Conservation (phyloP, 2,888 invertebrate species). For the Epistrophe eligans region DNA sequence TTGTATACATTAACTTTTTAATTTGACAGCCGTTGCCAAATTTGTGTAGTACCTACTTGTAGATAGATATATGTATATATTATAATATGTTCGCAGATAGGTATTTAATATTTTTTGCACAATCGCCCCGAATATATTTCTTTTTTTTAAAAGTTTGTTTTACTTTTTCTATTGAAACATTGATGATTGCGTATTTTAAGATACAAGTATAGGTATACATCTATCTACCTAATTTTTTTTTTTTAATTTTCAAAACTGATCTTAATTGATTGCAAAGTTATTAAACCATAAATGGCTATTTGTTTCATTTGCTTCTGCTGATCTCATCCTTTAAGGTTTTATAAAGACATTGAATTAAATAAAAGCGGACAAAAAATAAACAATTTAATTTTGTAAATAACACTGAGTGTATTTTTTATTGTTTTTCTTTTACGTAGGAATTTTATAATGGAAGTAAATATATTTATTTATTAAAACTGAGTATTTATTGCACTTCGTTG, state of each 20-base stretch:
- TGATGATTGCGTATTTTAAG: conserved; percentile 18
- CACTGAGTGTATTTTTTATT: conserved; percentile 7
- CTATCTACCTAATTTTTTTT: neutral
- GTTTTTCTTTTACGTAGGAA: conserved; percentile 24
- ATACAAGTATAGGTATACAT: neutral
- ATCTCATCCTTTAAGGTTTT: conserved; percentile 69
- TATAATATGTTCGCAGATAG: conserved; percentile 3
- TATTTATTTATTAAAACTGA: conserved; percentile 46
- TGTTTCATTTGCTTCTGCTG: conserved; percentile 61
- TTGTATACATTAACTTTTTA: conserved; percentile 72
- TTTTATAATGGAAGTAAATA: neutral
- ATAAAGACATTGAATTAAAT: conserved; percentile 29
- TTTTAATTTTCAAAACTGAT: conserved; percentile 46
- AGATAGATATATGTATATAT: neutral
- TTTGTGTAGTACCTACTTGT: conserved; percentile 21
- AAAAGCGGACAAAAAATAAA: neutral
- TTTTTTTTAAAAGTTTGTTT: neutral
- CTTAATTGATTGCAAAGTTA: conserved; percentile 60
- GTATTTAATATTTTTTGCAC: conserved; percentile 63
- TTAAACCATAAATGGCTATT: conserved; percentile 65
- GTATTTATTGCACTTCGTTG: conserved; percentile 68
- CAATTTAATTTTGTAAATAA: neutral
- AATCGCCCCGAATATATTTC: conserved; percentile 72
- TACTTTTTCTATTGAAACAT: neutral
- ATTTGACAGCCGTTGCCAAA: conserved; percentile 70